Conservation (phyloP, 2,888 invertebrate genomes). For the Eristalinus sepulchralis region DNA sequence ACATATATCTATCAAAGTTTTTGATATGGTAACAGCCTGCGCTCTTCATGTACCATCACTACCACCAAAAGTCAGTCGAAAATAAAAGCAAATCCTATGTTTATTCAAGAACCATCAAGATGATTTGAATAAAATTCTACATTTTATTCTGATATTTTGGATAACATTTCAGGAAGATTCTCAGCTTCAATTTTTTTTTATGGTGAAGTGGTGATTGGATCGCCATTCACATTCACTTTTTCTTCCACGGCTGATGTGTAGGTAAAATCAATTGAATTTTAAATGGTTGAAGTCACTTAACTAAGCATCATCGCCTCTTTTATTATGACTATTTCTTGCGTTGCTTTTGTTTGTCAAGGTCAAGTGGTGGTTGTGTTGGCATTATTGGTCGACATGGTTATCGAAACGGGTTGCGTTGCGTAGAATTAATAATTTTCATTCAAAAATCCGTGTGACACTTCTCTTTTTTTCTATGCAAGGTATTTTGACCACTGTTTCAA, state of each 20-base stretch:
- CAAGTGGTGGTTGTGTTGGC: slow-evolving; percentile 32
- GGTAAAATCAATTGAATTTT: slow-evolving; percentile 47
- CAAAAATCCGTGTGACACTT: slow-evolving; percentile 2
- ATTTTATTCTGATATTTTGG: slow-evolving; percentile 33
- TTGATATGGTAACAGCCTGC: slow-evolving; percentile 40
- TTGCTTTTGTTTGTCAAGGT: slow-evolving; percentile 56
- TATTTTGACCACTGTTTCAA: not conserved
- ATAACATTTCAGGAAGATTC: slow-evolving; percentile 46
- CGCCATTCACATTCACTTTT: slow-evolving; percentile 57
- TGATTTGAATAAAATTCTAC: slow-evolving; percentile 56
- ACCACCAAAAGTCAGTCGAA: slow-evolving; percentile 14
- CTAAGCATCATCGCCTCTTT: slow-evolving; percentile 43
- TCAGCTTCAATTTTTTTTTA: not conserved
- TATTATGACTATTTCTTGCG: slow-evolving; percentile 43
- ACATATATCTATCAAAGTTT: slow-evolving; percentile 25
- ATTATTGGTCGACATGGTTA: slow-evolving; percentile 22
- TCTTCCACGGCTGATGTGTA: slow-evolving; percentile 27
- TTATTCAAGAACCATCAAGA: slow-evolving; percentile 5
- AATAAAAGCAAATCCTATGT: slow-evolving; percentile 8
- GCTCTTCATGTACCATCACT: slow-evolving; percentile 46
- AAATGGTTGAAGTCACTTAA: slow-evolving; percentile 40
- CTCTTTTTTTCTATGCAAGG: not conserved
- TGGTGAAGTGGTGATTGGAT: slow-evolving; percentile 28
- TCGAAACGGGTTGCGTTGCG: slow-evolving; percentile 21
- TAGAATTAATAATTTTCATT: slow-evolving; percentile 16